Percentiles rank a stretch among this genome's conserved stretches.
Evolutionary conservation across 2,113 vertebrate species (phyloP).

Genomic region (Salvelinus namaycush): DNA sequence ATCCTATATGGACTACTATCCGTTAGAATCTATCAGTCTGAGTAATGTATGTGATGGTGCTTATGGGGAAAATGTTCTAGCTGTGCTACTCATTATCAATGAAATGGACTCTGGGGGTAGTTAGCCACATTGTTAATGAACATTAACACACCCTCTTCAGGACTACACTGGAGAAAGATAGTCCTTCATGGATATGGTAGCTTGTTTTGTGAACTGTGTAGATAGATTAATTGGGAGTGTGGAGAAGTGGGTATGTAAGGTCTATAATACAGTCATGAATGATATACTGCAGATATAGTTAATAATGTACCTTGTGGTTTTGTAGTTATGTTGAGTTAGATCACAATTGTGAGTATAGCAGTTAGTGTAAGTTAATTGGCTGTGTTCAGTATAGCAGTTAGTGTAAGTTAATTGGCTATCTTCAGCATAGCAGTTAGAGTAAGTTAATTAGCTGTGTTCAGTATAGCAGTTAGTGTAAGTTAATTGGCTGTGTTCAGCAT

Average conservation of each 20-base stretch:
- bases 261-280: background rate
- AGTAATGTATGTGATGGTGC: background rate
- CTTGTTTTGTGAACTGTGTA: background rate
- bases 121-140: constrained; percentile 39
- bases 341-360: too few relatives aligned
- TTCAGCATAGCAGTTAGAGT: too few relatives aligned
- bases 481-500: too few relatives aligned
- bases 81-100: constrained; percentile 41
- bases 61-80: constrained; percentile 11
- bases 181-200: background rate
- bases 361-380: too few relatives aligned
- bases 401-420: too few relatives aligned
- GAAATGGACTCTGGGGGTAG: constrained; percentile 43
- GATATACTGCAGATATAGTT: background rate
- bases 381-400: too few relatives aligned
- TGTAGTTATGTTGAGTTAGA: background rate
- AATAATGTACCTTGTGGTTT: background rate
- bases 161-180: background rate
- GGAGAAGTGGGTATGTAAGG: background rate
- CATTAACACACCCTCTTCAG: background rate
- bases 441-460: too few relatives aligned
- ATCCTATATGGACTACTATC: background rate
- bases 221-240: background rate
- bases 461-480: too few relatives aligned
- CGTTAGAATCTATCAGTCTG: background rate